Evolutionary conservation across 2,113 vertebrate genomes (phyloP).

Genomic region (Ellobius talpinus): DNA sequence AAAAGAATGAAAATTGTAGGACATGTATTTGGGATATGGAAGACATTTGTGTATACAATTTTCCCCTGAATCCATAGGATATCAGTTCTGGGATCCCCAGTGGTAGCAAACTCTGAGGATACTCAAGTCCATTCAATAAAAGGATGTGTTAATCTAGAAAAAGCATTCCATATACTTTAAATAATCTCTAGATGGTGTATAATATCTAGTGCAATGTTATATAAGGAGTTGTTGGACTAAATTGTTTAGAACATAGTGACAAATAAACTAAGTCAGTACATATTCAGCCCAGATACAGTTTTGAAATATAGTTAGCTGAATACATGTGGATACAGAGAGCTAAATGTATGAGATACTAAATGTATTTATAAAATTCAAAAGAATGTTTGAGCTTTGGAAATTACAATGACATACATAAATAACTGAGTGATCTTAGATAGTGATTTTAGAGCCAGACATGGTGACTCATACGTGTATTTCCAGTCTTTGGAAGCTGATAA

Average conservation of each 20-base stretch:
- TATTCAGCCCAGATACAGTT: background rate
- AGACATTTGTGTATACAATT: background rate
- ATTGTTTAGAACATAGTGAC: background rate
- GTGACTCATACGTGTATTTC: background rate
- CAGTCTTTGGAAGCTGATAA: background rate
- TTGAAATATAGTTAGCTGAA: background rate
- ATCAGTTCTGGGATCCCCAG: background rate
- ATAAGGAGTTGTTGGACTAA: background rate
- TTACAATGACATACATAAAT: slow-evolving; percentile 39
- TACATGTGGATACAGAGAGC: background rate
- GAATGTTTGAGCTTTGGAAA: slow-evolving; percentile 45
- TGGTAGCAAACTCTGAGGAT: background rate
- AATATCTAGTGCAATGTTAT: background rate
- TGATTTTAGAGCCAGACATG: background rate
- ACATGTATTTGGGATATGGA: background rate
- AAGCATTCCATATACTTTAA: background rate
- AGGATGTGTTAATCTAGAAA: background rate
- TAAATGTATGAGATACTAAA: background rate
- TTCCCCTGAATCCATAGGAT: background rate
- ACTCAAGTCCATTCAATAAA: background rate
- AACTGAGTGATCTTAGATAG: slow-evolving; percentile 15
- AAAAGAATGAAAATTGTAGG: background rate
- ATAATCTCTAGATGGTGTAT: background rate
- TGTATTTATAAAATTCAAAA: slow-evolving; percentile 22
- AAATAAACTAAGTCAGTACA: background rate